Conservation (phyloP, 2,113 vertebrate genomes). For the Notarius quadriscutis region DNA sequence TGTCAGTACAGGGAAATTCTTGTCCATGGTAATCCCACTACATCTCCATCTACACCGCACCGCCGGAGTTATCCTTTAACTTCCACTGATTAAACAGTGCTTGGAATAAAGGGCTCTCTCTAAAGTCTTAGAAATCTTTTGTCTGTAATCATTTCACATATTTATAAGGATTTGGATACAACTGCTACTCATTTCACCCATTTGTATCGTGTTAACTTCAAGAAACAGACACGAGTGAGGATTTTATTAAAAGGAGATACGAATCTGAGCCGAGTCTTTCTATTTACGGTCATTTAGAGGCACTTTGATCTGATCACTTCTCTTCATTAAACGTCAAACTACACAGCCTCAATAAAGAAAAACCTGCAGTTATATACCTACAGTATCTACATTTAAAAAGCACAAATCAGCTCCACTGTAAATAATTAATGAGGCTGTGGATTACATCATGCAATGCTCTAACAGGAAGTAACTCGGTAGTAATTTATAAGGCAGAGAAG, state of each 20-base stretch:
- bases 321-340: not conserved
- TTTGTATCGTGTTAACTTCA: not conserved
- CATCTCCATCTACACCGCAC: not conserved
- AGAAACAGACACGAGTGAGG: not conserved
- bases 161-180: too few relatives aligned
- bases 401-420: not conserved
- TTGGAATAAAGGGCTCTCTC: not conserved
- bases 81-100: not conserved
- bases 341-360: not conserved
- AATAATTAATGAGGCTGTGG: not conserved
- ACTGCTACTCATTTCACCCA: not conserved
- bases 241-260: not conserved
- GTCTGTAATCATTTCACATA: too few relatives aligned
- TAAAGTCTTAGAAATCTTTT: not conserved
- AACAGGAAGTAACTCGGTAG: not conserved
- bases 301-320: not conserved
- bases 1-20: not conserved
- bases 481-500: not conserved
- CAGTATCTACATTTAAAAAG: not conserved
- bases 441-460: not conserved
- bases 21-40: not conserved
- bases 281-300: not conserved
- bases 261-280: not conserved
- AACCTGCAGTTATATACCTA: not conserved
- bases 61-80: not conserved